These are phyloP conservation scores for Trematomus loennbergii DNA, from an alignment of 2,113 vertebrate genomes.

Conservation along the genomic window DNA sequence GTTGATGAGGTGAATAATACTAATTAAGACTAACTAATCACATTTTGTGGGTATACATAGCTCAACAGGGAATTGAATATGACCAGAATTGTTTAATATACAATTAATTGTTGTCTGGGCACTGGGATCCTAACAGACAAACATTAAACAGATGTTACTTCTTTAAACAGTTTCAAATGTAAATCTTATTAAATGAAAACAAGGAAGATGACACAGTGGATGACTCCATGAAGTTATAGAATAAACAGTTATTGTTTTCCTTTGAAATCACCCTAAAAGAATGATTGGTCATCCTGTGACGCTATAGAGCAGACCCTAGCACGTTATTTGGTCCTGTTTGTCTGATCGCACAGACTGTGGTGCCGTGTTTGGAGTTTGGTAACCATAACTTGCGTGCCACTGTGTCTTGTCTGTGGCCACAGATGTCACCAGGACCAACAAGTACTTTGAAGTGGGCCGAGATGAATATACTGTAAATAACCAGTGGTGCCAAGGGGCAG, in stretches of 20 bases:
- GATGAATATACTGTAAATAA: conserved; percentile 49
- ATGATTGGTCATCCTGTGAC: conserved; percentile 9
- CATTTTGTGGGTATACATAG: conserved; percentile 31
- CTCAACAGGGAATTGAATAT: conserved; percentile 14
- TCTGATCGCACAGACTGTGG: conserved; percentile 41
- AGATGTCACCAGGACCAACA: conserved; percentile 47
- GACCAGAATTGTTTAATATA: conserved; percentile 6
- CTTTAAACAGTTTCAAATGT: neutral
- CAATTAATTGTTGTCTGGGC: neutral
- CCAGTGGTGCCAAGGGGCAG: conserved; percentile 50
- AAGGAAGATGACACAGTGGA: neutral
- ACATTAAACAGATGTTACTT: conserved; percentile 3
- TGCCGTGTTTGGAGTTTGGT: conserved; percentile 49
- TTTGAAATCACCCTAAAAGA: neutral
- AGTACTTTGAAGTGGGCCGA: conserved; percentile 65
- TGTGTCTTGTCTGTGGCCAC: conserved; percentile 48
- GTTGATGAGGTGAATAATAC: conserved; percentile 35
- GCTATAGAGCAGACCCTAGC: neutral
- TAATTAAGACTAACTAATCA: conserved; percentile 26
- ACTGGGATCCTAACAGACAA: neutral
- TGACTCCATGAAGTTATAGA: neutral
- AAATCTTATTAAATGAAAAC: neutral
- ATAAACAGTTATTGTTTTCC: neutral
- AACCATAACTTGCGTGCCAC: conserved; percentile 33
- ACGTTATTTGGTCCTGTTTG: conserved; percentile 9